Percentiles rank a stretch among this genome's conserved stretches.
These are phyloP conservation scores for Lithobates pipiens DNA, from an alignment of 2,797 vertebrate genomes.

Conservation along the genomic window DNA sequence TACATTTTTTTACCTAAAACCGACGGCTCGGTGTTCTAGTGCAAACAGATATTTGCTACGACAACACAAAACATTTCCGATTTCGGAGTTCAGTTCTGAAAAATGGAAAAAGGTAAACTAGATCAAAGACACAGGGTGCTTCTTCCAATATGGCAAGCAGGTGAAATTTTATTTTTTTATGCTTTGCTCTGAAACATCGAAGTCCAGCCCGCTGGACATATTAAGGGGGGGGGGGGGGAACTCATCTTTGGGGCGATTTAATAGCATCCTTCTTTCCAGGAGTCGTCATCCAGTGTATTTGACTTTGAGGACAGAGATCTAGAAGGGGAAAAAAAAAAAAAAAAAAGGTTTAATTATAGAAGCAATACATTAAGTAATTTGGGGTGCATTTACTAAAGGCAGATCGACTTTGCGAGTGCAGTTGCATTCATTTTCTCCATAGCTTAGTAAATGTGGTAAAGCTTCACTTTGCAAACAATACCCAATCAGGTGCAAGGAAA, in stretches of 20 bases:
- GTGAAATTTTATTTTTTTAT: background rate
- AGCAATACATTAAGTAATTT: too few relatives aligned
- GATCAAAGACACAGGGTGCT: background rate
- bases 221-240: background rate
- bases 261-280: conserved; percentile 94
- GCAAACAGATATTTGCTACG: conserved; percentile 21
- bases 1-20: conserved; percentile 8
- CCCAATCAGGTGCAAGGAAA: too few relatives aligned
- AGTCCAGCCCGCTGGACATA: conserved; percentile 78
- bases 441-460: too few relatives aligned
- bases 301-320: conserved; percentile 83
- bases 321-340: conserved; percentile 20
- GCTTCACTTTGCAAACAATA: too few relatives aligned
- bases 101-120: conserved; percentile 15
- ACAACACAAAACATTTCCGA: conserved; percentile 17
- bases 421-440: too few relatives aligned
- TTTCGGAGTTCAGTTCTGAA: background rate
- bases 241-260: conserved; percentile 69
- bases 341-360: too few relatives aligned
- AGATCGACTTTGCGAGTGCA: too few relatives aligned
- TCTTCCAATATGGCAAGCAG: conserved; percentile 15
- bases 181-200: background rate
- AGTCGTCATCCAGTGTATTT: conserved; percentile 76
- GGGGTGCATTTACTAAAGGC: too few relatives aligned
- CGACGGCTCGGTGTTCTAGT: conserved; percentile 24